Evolutionary conservation across 37 sponge, comb jelly and placozoan genomes (phyloP), one percentile per base, ranked within the genome.

Genomic region (Geodia barretti): DNA sequence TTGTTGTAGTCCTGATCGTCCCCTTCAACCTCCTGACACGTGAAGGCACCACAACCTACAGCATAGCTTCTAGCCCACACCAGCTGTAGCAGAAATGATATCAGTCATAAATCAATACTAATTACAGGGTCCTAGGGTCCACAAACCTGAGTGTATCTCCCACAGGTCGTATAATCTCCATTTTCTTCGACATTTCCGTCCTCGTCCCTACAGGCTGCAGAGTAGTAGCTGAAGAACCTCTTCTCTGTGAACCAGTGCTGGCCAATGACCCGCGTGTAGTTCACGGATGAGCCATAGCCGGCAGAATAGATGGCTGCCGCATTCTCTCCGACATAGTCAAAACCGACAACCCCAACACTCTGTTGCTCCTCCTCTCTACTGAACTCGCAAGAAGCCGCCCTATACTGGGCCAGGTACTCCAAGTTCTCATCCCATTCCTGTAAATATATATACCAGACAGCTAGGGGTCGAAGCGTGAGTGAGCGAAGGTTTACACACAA

Each of bases 351-450:
- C 4, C 66, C 40, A 30, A 74, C 74, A 31, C 58, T 14, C 34
- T 83, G 4, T 14, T 75, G 29, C 25, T 83, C 64, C 75, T 83
- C 83, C 33, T 83, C 73, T 34, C 66, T 33, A 11, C 63, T 64
- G n/a, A 65, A 83, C 42, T 74, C 75, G 29, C 83, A 83, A 58
- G 32, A 42, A n/a, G 64, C 75, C 26, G 83, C 83, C 75, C 74
- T 74, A 41, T 73, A 83, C 37, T 83, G 83, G 28, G 83, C 83
- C 74, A 74, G 62, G 59, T 83, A 83, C 17, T 42, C 83, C 36
- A 83, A 37, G 8, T 83, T 73, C 1, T 74, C 83, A 74, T 83
- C 64, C 83, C 83, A 83, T 41, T 74, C 74, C 83, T 83, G 36
- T 1, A n/a, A n/a, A n/a, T n/a, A n/a, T n/a, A n/a, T n/a, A n/a